Percentiles rank a stretch among this genome's conserved stretches.
These are phyloP conservation scores for Halichondria panicea DNA, from an alignment of 37 sponge, comb jelly and placozoan genomes.

Conservation along the genomic window DNA sequence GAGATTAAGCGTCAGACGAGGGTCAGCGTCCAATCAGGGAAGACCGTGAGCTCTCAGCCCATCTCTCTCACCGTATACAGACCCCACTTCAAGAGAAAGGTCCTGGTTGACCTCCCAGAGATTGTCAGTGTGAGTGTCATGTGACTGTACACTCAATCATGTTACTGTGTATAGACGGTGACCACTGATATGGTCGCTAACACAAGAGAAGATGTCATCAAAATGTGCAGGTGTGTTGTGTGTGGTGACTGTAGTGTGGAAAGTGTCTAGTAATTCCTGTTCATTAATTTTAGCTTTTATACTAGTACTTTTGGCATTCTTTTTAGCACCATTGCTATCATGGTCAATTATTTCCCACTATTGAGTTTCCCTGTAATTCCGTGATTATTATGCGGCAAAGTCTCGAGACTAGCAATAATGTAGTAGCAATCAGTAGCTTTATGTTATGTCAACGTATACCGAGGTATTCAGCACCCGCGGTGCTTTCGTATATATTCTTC, in stretches of 20 bases:
- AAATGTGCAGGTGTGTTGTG: constrained; percentile 69
- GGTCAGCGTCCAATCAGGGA: constrained; percentile 40
- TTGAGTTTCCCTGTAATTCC: too few species aligned
- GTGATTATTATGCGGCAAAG: too few species aligned
- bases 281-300: too few species aligned
- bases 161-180: constrained; percentile 65
- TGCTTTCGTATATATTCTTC: too few species aligned
- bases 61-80: constrained; percentile 81
- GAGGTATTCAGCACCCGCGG: too few species aligned
- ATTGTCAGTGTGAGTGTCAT: constrained; percentile 88
- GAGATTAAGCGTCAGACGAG: constrained; percentile 69
- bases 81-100: constrained; percentile 85
- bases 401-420: constrained; percentile 93
- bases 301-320: too few species aligned
- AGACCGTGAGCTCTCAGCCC: constrained; percentile 65
- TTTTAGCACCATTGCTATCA: too few species aligned
- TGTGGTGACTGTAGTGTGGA: background rate
- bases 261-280: too few species aligned
- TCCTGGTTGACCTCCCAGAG: constrained; percentile 89
- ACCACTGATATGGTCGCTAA: constrained; percentile 89
- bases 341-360: too few species aligned
- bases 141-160: too few species aligned
- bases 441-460: too few species aligned
- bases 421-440: constrained; percentile 27
- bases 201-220: constrained; percentile 85